These are phyloP conservation scores for Parauchenoglanis punctatus DNA, from an alignment of 2,797 vertebrate genomes.

Conservation along the genomic window DNA sequence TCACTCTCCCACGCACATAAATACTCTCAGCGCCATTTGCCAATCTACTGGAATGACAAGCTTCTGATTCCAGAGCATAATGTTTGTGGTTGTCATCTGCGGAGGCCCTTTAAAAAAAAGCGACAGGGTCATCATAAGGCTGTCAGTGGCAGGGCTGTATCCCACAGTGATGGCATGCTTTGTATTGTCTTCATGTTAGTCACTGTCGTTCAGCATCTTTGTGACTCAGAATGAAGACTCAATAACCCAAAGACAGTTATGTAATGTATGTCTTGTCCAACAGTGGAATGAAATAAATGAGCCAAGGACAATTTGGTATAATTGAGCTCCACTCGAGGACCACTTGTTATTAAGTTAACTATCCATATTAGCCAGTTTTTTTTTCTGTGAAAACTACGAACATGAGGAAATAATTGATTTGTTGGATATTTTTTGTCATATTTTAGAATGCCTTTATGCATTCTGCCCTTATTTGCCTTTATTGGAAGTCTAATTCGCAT, in stretches of 20 bases:
- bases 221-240: slow-evolving; percentile 24
- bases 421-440: not conserved
- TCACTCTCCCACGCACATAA: slow-evolving; percentile 15
- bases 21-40: slow-evolving; percentile 30
- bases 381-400: not conserved
- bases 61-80: slow-evolving; percentile 51
- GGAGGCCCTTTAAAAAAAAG: not conserved
- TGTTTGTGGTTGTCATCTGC: slow-evolving; percentile 16
- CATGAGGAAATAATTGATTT: not conserved
- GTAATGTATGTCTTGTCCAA: slow-evolving; percentile 24
- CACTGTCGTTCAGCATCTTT: slow-evolving; percentile 12
- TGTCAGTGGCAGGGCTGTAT: not conserved
- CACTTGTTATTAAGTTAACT: slow-evolving; percentile 1
- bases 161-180: slow-evolving; percentile 38
- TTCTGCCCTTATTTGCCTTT: not conserved
- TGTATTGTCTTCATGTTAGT: slow-evolving; percentile 42
- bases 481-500: not conserved
- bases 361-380: not conserved
- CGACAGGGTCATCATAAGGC: slow-evolving; percentile 10
- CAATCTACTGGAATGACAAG: slow-evolving; percentile 56
- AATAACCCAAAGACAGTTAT: slow-evolving; percentile 35
- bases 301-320: slow-evolving; percentile 31
- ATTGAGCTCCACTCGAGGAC: not conserved
- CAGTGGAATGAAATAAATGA: slow-evolving; percentile 31
- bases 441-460: not conserved